Evolutionary conservation across 2,113 vertebrate species (phyloP).

Genomic region (Plecotus auritus): DNA sequence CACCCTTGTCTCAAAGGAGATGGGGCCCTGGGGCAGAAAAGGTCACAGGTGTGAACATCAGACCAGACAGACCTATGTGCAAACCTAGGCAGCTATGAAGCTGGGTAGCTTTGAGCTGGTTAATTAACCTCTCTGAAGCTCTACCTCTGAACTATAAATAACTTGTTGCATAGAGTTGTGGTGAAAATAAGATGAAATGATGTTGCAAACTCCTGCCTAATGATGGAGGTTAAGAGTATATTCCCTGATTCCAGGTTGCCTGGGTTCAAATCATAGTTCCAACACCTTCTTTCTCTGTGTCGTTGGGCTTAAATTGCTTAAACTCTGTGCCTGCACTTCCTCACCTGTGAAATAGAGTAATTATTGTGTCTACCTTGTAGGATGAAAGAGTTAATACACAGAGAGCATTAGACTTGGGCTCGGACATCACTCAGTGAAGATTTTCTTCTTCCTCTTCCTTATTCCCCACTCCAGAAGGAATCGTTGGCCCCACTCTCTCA

Average conservation of each 20-base stretch:
- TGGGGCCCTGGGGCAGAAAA: neutral
- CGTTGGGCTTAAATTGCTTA: neutral
- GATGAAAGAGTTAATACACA: neutral
- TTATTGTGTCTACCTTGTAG: neutral
- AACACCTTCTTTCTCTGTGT: neutral
- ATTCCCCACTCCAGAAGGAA: neutral
- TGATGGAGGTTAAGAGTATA: neutral
- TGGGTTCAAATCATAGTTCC: neutral
- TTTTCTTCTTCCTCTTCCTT: neutral
- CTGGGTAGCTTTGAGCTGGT: neutral
- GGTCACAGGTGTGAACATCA: neutral
- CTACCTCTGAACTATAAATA: neutral
- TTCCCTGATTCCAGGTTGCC: neutral
- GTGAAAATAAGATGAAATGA: neutral
- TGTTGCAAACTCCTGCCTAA: neutral
- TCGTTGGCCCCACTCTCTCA: neutral
- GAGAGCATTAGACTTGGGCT: neutral
- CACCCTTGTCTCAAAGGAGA: neutral
- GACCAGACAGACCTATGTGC: neutral
- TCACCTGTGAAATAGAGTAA: neutral
- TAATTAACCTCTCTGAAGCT: conserved; percentile 33
- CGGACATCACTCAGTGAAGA: rapidly evolving
- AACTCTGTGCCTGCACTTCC: neutral
- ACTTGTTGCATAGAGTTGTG: neutral
- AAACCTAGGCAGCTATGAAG: no score